Evolutionary conservation across 2,888 invertebrate species (phyloP), one percentile per base, ranked within the genome.

Genomic region (Agriotes lineatus): DNA sequence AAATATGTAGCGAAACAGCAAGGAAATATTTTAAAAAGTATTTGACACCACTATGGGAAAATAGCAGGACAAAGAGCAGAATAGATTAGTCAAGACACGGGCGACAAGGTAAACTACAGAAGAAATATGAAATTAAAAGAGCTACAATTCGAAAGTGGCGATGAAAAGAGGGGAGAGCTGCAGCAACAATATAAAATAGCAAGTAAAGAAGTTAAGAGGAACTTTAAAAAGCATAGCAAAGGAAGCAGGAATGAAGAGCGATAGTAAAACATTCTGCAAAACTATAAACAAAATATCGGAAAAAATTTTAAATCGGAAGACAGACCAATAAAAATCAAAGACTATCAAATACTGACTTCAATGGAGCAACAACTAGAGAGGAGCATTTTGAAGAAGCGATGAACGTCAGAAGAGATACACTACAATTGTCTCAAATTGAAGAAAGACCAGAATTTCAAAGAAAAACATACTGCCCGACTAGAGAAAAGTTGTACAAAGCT

Each of bases 131-230:
- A 44, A 19, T n/a, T 9, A 19, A 44, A 44, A 44, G 18, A 10
- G 19, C 44, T 44, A 44, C 44, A 44, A 44, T 18, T 19, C 44
- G 19, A 18, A 6, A 19, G 9, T 19, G 44, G 19, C 14, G 44
- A 44, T n/a, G 44, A 44, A 7, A 44, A 44, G 19, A 44, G 44
- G 9, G 14, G 9, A 14, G 44, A 44, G 14, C 16, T 44, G 9
- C 44, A 44, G 44, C 44, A 44, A 44, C 18, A 44, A 44, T 44
- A 44, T 44, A 44, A 19, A 44, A 19, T 7, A 44, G 44, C 44
- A 44, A 44, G 44, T 44, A 18, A 44, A 19, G 44, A 44, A 44
- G 44, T 44, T 3, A 44, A 18, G 18, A 44, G 44, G 19, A 44
- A 19, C 44, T 44, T 44, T 44, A 19, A 44, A 19, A 19, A 44